A percentile compares a stretch with the other conserved stretches of the same genome.
phyloP scores from a whole-genome alignment of 92 coral and sea anemone species.

The Actinernus sp. region DNA sequence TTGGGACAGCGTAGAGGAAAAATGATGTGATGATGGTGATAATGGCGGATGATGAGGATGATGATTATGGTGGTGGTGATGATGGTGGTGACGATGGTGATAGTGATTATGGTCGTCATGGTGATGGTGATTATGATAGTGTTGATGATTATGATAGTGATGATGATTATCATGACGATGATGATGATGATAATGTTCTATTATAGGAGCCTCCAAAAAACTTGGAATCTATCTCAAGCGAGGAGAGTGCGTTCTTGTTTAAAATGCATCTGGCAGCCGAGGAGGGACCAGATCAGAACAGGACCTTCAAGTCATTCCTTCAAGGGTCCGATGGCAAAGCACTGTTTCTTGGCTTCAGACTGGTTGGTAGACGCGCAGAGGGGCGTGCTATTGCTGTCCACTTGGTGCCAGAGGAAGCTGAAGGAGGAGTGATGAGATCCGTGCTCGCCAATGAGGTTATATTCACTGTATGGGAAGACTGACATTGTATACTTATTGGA shows the following conservation, averaged over 20 bases:
- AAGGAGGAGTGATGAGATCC: background rate
- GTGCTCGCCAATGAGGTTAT: background rate
- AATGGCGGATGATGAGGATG: too few species aligned
- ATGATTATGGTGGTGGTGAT: too few species aligned
- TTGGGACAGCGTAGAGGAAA: too few species aligned
- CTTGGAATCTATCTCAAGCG: background rate
- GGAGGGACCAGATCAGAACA: background rate
- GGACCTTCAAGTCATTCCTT: background rate
- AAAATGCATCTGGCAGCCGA: background rate
- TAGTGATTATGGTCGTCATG: too few species aligned
- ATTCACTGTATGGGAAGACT: too few species aligned
- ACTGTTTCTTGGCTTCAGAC: background rate
- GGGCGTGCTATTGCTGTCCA: slow-evolving; percentile 1
- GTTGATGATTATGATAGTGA: too few species aligned
- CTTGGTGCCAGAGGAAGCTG: background rate
- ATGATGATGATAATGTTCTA: too few species aligned
- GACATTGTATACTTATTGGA: too few species aligned
- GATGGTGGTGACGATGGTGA: too few species aligned
- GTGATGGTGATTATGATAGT: too few species aligned
- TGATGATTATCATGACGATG: too few species aligned
- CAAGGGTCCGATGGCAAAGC: background rate
- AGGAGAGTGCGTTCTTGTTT: background rate
- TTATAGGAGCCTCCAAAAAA: background rate
- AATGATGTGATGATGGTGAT: too few species aligned
- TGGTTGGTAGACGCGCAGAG: background rate